Evolutionary conservation across 2,113 vertebrate species (phyloP).

Genomic region (Xiphophorus hellerii): DNA sequence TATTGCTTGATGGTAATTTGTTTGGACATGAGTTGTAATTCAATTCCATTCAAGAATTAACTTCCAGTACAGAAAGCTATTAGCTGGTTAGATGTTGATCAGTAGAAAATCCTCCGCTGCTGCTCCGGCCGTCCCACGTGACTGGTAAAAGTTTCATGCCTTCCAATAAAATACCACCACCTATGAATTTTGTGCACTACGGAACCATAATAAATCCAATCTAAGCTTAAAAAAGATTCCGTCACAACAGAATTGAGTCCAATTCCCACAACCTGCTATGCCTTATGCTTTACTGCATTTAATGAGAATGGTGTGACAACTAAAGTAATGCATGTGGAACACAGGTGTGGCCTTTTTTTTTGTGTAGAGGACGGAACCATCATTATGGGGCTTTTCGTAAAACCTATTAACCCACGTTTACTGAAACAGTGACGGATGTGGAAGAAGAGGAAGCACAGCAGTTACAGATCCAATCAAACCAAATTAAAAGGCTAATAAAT

Average conservation of each 20-base stretch:
- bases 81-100: conserved; percentile 56
- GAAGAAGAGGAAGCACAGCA: background rate
- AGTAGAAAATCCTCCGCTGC: conserved; percentile 17
- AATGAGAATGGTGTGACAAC: conserved; percentile 27
- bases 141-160: conserved; percentile 63
- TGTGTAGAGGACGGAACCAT: background rate
- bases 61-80: conserved; percentile 68
- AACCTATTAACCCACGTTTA: background rate
- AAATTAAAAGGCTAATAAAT: background rate
- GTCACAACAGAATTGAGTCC: conserved; percentile 42
- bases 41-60: conserved; percentile 79
- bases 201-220: conserved; percentile 57
- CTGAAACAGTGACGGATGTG: background rate
- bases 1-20: conserved; percentile 77
- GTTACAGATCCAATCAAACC: background rate
- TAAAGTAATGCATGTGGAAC: conserved; percentile 15
- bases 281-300: conserved; percentile 42
- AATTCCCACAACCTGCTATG: conserved; percentile 35
- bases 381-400: background rate
- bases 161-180: conserved; percentile 49
- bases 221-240: conserved; percentile 44
- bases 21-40: conserved; percentile 82
- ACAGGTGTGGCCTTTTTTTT: conserved; percentile 5
- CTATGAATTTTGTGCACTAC: conserved; percentile 47
- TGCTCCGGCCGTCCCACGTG: conserved; percentile 46